Conservation (phyloP, 2,888 invertebrate genomes). For the Xestia sexstrigata region DNA sequence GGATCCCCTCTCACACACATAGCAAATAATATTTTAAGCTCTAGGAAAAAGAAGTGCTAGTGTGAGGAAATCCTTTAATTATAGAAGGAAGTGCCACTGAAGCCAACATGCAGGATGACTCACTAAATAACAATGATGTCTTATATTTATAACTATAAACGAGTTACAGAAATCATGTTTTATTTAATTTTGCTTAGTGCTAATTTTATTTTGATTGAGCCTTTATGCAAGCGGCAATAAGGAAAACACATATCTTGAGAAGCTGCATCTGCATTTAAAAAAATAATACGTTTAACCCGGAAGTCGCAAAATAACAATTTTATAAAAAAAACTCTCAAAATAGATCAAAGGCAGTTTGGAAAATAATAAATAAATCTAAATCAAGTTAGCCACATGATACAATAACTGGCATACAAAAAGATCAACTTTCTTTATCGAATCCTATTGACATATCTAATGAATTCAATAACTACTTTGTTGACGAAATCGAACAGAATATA, state of each 20-base stretch:
- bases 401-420: no score
- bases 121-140: constrained; percentile 22
- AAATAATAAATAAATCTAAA: no score
- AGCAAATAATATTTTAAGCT: neutral
- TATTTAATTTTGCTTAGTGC: neutral
- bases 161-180: neutral
- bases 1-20: neutral
- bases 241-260: neutral
- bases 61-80: constrained; percentile 3
- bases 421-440: no score
- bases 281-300: no score
- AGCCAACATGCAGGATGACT: constrained; percentile 19
- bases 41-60: neutral
- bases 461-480: no score
- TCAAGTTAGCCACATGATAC: no score
- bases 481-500: no score
- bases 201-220: constrained; percentile 13
- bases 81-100: constrained; percentile 12
- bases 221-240: constrained; percentile 5
- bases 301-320: no score
- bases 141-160: neutral
- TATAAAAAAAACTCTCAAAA: no score
- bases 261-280: constrained; percentile 2
- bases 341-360: no score
- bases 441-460: no score